Evolutionary conservation across 2,888 invertebrate genomes (phyloP).

Genomic region (Cataglyphis cursor): DNA sequence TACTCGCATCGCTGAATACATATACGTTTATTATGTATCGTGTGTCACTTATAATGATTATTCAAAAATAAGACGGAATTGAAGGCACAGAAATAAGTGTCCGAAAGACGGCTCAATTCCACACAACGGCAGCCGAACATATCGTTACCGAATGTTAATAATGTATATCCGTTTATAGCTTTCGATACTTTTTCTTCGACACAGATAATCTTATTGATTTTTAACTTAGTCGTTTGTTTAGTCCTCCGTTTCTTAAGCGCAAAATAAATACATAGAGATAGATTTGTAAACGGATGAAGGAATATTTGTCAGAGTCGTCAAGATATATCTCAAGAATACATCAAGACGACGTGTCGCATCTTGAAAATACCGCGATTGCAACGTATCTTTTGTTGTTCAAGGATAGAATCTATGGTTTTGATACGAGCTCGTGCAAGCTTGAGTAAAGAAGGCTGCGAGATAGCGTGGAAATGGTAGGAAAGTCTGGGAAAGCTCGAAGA

Average conservation of each 20-base stretch:
- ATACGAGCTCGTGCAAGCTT: conserved; percentile 19
- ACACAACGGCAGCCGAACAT: not conserved
- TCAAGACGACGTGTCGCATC: conserved; percentile 19
- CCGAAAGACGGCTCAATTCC: not conserved
- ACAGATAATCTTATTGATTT: conserved; percentile 40
- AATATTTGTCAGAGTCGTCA: conserved; percentile 37
- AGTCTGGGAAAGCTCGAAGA: conserved; percentile 32
- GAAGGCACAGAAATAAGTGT: not conserved
- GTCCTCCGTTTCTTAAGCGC: conserved; percentile 1
- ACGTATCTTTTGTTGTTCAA: conserved; percentile 41
- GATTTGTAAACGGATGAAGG: conserved; percentile 33
- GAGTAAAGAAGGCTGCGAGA: conserved; percentile 30
- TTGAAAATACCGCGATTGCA: conserved; percentile 7
- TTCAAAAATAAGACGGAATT: conserved; percentile 3
- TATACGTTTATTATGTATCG: not conserved
- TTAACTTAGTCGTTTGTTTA: conserved; percentile 28
- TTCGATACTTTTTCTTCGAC: not conserved
- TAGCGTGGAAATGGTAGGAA: conserved; percentile 56
- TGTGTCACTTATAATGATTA: conserved; percentile 8
- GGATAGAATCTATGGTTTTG: conserved; percentile 25
- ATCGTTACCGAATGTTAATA: not conserved
- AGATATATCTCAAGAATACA: conserved; percentile 18
- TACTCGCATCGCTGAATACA: conserved; percentile 21
- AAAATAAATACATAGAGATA: conserved; percentile 16
- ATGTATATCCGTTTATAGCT: conserved; percentile 10